Conservation (phyloP, 2,113 vertebrate species). For the Myanophis thanlyinensis region DNA sequence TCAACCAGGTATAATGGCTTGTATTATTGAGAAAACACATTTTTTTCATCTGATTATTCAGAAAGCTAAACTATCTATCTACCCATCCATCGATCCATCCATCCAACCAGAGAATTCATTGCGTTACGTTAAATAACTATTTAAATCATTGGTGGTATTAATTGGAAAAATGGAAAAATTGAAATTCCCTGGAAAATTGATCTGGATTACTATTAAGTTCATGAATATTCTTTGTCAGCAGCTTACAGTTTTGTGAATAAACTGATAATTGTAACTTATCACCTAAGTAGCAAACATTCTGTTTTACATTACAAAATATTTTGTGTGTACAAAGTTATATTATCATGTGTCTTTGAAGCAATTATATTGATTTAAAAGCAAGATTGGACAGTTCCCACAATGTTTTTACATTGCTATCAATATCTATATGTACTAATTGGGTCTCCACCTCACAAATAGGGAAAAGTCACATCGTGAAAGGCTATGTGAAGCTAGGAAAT, state of each 20-base stretch:
- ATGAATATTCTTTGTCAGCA: not conserved
- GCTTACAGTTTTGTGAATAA: not conserved
- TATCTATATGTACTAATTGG: not conserved
- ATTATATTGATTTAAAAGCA: not conserved
- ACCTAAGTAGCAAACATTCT: not conserved
- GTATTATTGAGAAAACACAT: not conserved
- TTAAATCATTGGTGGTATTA: not conserved
- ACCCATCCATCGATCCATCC: not conserved
- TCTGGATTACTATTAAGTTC: not conserved
- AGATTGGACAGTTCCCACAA: not conserved
- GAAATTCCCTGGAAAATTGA: not conserved
- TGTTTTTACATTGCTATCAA: not conserved
- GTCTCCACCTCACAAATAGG: not conserved
- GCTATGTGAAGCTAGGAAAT: not conserved
- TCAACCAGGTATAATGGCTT: not conserved
- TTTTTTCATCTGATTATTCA: not conserved
- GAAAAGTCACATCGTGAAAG: not conserved
- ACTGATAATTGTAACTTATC: not conserved
- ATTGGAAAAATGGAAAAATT: not conserved
- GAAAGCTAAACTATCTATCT: not conserved
- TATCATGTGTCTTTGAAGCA: not conserved
- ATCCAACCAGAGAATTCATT: not conserved
- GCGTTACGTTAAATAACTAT: not conserved
- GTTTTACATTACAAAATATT: not conserved
- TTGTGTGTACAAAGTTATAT: not conserved